phyloP scores from a whole-genome alignment of 2,888 invertebrate genomes.

The Yponomeuta malinellus region DNA sequence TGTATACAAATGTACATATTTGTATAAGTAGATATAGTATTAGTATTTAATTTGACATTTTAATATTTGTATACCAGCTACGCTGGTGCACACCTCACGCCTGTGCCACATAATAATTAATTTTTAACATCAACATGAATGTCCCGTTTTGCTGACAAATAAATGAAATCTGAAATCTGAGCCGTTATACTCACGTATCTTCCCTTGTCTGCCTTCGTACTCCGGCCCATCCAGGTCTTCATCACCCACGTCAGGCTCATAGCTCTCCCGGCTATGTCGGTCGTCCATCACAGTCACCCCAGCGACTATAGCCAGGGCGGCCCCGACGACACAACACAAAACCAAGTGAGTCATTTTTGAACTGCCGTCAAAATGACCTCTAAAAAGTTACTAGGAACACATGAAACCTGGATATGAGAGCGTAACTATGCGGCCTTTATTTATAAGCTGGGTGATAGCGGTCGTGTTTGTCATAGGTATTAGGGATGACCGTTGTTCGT shows the following conservation, averaged over 20 bases:
- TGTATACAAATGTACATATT: too few species aligned
- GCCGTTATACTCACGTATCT: constrained; percentile 46
- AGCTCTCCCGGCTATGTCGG: constrained; percentile 17
- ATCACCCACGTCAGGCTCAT: constrained; percentile 21
- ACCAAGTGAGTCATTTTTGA: constrained; percentile 38
- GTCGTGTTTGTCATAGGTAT: constrained; percentile 55
- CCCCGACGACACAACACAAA: constrained; percentile 30
- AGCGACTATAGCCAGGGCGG: constrained; percentile 35
- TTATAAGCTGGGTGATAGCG: constrained; percentile 65
- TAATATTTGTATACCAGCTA: too few species aligned
- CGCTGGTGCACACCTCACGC: too few species aligned
- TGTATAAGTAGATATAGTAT: too few species aligned
- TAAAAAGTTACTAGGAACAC: background rate
- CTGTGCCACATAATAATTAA: too few species aligned
- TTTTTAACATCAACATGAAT: too few species aligned
- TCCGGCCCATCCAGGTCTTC: constrained; percentile 23
- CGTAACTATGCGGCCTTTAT: constrained; percentile 36
- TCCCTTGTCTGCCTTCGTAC: constrained; percentile 43
- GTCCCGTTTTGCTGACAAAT: too few species aligned
- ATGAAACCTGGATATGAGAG: constrained; percentile 42
- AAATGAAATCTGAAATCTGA: too few species aligned
- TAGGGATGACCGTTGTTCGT: constrained; percentile 58
- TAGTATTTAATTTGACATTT: too few species aligned
- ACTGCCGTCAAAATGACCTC: constrained; percentile 17
- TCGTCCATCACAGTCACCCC: constrained; percentile 38